Evolutionary conservation across 2,888 invertebrate species (phyloP).

Genomic region (Euproctis similis): DNA sequence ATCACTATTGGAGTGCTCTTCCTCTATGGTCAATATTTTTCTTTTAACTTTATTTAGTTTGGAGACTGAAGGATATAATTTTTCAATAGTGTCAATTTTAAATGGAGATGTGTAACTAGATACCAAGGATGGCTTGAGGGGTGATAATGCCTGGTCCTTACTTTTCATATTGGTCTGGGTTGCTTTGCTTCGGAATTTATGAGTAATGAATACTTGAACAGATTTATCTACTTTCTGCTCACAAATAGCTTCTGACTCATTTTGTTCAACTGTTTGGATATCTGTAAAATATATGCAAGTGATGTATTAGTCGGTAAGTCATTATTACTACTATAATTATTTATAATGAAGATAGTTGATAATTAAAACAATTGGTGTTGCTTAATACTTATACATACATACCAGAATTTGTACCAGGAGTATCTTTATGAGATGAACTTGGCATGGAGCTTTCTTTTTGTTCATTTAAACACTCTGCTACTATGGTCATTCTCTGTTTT

Average conservation of each 20-base stretch:
- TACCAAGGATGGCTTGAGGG: conserved; percentile 13
- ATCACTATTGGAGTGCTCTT: conserved; percentile 4
- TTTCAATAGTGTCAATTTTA: conserved; percentile 24
- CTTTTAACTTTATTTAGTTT: background rate
- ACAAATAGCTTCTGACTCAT: conserved; percentile 29
- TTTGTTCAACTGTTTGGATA: background rate
- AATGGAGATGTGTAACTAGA: conserved; percentile 2
- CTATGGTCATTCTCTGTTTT: conserved; percentile 7
- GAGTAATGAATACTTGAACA: background rate
- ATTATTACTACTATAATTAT: too few species aligned
- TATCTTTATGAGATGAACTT: background rate
- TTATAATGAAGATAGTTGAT: too few species aligned
- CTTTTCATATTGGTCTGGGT: background rate
- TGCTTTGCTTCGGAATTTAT: background rate
- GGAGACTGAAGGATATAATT: conserved; percentile 28
- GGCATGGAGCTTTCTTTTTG: background rate
- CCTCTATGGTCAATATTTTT: conserved; percentile 1
- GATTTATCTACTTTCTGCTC: background rate
- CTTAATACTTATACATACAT: background rate
- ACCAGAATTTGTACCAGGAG: background rate
- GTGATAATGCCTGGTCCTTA: conserved; percentile 1
- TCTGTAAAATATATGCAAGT: background rate
- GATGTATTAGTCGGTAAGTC: too few species aligned
- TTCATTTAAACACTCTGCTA: background rate
- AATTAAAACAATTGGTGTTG: too few species aligned